These are phyloP conservation scores for Barbus barbus DNA, from an alignment of 2,113 vertebrate species.

Conservation along the genomic window DNA sequence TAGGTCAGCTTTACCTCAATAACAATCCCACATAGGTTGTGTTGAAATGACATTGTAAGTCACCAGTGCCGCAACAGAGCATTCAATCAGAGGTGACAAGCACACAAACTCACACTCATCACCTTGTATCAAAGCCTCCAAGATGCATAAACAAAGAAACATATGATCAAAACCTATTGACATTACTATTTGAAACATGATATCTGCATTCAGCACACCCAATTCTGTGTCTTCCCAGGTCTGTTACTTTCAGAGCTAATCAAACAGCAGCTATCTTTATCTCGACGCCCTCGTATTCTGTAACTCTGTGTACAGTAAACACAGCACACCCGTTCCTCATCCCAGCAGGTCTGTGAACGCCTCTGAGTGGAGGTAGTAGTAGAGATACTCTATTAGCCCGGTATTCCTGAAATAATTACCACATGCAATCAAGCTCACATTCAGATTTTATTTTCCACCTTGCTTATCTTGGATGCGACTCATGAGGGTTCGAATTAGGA, in stretches of 20 bases:
- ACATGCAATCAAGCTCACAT: slow-evolving; percentile 16
- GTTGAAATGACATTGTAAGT: slow-evolving; percentile 19
- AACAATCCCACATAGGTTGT: slow-evolving; percentile 34
- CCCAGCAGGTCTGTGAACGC: background rate
- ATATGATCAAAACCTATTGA: background rate
- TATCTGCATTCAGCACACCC: background rate
- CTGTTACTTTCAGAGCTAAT: slow-evolving; percentile 2
- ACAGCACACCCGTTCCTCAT: background rate
- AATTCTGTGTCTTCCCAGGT: background rate
- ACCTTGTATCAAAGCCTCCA: background rate
- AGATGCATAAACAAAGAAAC: background rate
- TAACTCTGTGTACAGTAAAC: slow-evolving; percentile 22
- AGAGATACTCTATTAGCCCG: background rate
- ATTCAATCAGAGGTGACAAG: background rate
- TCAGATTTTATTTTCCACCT: background rate
- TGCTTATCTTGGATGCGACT: slow-evolving; percentile 39
- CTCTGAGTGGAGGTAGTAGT: background rate
- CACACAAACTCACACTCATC: background rate
- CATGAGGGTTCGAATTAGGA: slow-evolving; percentile 35
- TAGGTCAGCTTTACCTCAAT: slow-evolving; percentile 16
- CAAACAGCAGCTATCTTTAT: background rate
- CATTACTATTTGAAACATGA: background rate
- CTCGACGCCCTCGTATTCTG: background rate
- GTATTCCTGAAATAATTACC: slow-evolving; percentile 38
- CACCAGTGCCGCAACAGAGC: background rate